A percentile compares a stretch with the other conserved stretches of the same genome.
Evolutionary conservation across 2,797 vertebrate species (phyloP).

Genomic region (Spinus pinus): DNA sequence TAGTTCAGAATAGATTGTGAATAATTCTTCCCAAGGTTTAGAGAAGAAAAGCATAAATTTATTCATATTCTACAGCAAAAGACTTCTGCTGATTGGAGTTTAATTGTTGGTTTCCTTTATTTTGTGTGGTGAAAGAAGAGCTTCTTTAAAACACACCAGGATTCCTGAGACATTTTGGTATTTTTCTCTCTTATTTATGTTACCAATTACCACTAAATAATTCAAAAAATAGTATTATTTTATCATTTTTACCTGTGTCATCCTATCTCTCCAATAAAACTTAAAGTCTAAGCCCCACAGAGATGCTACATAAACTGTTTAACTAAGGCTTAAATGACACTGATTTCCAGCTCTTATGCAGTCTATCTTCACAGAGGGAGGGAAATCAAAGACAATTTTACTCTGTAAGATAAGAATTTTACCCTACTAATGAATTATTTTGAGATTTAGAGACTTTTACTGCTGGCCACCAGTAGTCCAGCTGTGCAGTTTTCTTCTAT

Average conservation of each 20-base stretch:
- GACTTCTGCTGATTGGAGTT: neutral
- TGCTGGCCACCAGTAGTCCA: neutral
- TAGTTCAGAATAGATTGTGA: neutral
- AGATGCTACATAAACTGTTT: neutral
- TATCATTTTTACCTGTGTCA: neutral
- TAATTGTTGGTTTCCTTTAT: neutral
- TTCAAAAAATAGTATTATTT: neutral
- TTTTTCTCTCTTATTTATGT: neutral
- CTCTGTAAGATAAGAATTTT: neutral
- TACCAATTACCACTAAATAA: neutral
- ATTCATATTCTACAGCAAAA: neutral
- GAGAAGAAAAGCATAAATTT: neutral
- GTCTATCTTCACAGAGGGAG: neutral
- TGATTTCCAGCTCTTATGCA: neutral
- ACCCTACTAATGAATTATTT: slow-evolving; percentile 27
- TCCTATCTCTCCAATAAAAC: neutral
- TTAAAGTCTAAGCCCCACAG: neutral
- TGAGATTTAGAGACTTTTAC: slow-evolving; percentile 13
- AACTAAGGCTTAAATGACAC: neutral
- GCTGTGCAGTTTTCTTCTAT: neutral
- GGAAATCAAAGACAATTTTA: neutral
- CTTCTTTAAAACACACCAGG: neutral
- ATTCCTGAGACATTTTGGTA: neutral
- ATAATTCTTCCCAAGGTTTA: neutral
- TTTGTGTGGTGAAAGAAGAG: neutral